Evolutionary conservation across 2,797 vertebrate species (phyloP).

Genomic region (Sardinella longiceps): DNA sequence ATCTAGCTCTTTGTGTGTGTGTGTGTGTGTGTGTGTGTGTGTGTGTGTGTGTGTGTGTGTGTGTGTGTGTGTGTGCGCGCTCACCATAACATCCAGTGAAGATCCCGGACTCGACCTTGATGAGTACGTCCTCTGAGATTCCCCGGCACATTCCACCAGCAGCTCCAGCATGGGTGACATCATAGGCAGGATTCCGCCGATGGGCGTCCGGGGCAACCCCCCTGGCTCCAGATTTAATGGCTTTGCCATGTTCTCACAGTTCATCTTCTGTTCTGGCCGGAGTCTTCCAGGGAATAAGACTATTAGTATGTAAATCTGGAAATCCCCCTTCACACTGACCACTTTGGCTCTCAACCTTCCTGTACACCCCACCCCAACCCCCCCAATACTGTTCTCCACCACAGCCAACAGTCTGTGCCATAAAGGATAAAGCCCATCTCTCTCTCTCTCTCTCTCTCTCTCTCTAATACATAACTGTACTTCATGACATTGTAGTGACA

Average conservation of each 20-base stretch:
- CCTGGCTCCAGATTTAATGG: constrained; percentile 17
- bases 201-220: neutral
- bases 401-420: constrained; percentile 30
- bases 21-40: neutral
- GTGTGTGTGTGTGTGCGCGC: constrained; percentile 17
- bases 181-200: constrained; percentile 49
- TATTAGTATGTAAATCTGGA: constrained; percentile 80
- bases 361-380: neutral
- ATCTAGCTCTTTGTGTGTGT: too few relatives aligned
- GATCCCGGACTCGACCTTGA: constrained; percentile 49
- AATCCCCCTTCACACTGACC: constrained; percentile 75
- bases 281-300: constrained; percentile 68
- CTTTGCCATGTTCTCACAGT: neutral
- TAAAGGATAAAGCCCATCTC: neutral
- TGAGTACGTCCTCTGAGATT: neutral
- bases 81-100: constrained; percentile 35
- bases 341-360: constrained; percentile 45
- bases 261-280: constrained; percentile 31
- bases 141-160: neutral
- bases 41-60: neutral
- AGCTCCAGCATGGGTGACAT: constrained; percentile 43
- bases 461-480: neutral
- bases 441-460: too few relatives aligned
- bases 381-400: constrained; percentile 27
- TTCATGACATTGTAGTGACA: neutral